phyloP scores from a whole-genome alignment of 2,797 vertebrate genomes.

The Manis javanica region DNA sequence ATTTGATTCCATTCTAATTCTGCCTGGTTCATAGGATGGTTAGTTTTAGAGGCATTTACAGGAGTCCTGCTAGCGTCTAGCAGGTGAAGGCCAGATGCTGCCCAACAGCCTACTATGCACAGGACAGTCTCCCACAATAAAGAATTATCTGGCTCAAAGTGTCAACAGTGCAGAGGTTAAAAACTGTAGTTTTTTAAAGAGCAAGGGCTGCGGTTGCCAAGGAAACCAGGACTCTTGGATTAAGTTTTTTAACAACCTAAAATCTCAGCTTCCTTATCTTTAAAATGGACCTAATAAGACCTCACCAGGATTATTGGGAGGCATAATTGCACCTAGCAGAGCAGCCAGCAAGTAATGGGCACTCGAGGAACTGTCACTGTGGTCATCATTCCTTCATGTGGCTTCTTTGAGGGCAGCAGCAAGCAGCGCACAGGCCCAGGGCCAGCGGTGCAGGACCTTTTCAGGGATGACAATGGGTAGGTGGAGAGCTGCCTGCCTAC shows the following conservation, averaged over 20 bases:
- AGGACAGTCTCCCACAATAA: neutral
- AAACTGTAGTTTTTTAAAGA: neutral
- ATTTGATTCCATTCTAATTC: neutral
- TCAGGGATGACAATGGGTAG: conserved; percentile 6
- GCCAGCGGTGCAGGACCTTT: neutral
- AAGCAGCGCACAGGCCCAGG: neutral
- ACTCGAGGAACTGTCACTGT: neutral
- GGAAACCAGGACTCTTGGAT: neutral
- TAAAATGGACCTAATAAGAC: neutral
- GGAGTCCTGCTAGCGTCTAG: neutral
- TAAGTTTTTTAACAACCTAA: neutral
- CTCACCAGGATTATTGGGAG: fast-evolving
- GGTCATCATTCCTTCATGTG: neutral
- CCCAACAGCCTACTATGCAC: neutral
- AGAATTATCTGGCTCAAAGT: neutral
- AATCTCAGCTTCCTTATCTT: neutral
- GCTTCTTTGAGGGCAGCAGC: neutral
- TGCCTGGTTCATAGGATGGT: neutral
- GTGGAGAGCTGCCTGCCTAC: neutral
- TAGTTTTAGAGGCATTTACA: neutral
- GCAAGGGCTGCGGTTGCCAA: neutral
- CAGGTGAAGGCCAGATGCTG: neutral
- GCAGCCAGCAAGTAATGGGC: neutral
- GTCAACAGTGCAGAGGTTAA: neutral
- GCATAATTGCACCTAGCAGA: neutral